Conservation (phyloP, 2,113 vertebrate species). For the Heloderma charlesbogerti region DNA sequence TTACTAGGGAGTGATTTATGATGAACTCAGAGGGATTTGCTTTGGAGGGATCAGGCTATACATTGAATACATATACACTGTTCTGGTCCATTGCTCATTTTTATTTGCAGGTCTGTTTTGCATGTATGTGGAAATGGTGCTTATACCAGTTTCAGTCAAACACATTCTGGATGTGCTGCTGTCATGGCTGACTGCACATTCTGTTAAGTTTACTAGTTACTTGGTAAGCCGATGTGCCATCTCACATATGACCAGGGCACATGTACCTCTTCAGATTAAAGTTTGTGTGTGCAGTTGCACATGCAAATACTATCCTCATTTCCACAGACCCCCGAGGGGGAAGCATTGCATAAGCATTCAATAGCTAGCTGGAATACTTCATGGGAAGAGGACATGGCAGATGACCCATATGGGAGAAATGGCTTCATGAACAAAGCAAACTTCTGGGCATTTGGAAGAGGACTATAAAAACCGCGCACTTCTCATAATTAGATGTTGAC, state of each 20-base stretch:
- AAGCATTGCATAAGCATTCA: slow-evolving; percentile 33
- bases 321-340: not conserved
- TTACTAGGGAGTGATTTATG: not conserved
- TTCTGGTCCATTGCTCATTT: slow-evolving; percentile 48
- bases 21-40: not conserved
- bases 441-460: slow-evolving; percentile 25
- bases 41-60: not conserved
- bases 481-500: not conserved
- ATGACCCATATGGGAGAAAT: not conserved
- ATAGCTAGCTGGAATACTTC: slow-evolving; percentile 1
- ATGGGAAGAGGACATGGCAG: not conserved
- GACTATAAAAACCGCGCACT: not conserved
- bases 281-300: not conserved
- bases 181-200: not conserved
- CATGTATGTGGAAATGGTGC: slow-evolving; percentile 33
- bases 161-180: slow-evolving; percentile 59
- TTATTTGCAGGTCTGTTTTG: slow-evolving; percentile 24
- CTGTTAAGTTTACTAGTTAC: not conserved
- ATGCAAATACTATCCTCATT: not conserved
- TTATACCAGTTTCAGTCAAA: slow-evolving; percentile 46
- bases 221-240: slow-evolving; percentile 3
- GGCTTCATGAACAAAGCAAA: slow-evolving; percentile 20
- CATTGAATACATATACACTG: slow-evolving; percentile 29
- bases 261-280: not conserved
- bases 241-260: not conserved